phyloP scores from a whole-genome alignment of 2,797 vertebrate genomes.

The Distichodus sexfasciatus region DNA sequence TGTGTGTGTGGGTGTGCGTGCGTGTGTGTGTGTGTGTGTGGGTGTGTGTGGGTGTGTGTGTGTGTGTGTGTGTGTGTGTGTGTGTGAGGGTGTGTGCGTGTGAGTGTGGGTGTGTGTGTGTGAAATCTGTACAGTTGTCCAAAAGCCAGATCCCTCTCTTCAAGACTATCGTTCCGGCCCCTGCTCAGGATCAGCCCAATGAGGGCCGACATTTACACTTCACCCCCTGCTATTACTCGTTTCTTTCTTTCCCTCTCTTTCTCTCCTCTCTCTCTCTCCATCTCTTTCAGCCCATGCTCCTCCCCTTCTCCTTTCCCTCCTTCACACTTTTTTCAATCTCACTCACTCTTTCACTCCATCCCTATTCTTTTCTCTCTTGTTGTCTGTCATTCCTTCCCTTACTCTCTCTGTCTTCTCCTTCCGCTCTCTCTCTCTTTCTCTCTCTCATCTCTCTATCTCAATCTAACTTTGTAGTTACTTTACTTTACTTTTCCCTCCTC shows the following conservation, averaged over 20 bases:
- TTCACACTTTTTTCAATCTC: too few species aligned
- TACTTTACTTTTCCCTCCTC: not conserved
- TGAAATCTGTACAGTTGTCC: conserved; percentile 73
- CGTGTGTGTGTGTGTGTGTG: conserved; percentile 19
- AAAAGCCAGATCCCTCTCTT: conserved; percentile 64
- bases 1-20: not conserved
- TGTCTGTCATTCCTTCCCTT: too few species aligned
- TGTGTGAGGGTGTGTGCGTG: conserved; percentile 57
- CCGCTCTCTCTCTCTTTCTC: conserved; percentile 43
- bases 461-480: too few species aligned
- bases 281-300: too few species aligned
- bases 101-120: conserved; percentile 69
- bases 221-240: too few species aligned
- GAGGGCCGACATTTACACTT: conserved; percentile 82
- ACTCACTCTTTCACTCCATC: too few species aligned
- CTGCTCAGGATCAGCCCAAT: conserved; percentile 78
- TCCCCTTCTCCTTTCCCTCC: too few species aligned
- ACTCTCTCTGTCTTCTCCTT: conserved; percentile 48
- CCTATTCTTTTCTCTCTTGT: too few species aligned
- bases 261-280: too few species aligned
- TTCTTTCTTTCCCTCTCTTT: too few species aligned
- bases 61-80: conserved; percentile 63
- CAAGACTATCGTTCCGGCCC: conserved; percentile 67
- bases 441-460: not conserved
- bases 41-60: conserved; percentile 23